These are phyloP conservation scores for Pristionchus japonicus DNA, from an alignment of 2,888 invertebrate genomes.

Conservation along the genomic window DNA sequence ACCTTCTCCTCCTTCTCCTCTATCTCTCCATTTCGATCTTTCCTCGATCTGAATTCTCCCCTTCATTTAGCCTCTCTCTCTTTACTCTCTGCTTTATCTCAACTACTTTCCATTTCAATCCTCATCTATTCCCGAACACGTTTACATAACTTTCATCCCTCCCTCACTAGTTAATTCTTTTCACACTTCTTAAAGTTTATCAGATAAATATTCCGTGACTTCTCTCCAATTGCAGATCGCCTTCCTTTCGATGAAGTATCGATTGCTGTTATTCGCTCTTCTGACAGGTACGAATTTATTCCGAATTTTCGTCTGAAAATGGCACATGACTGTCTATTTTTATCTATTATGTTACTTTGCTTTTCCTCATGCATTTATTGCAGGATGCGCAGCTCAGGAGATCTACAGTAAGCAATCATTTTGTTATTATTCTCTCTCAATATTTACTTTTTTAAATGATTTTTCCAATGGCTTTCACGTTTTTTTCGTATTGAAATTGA, in stretches of 20 bases:
- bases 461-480: not conserved
- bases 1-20: not conserved
- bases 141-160: not conserved
- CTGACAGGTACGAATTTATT: not conserved
- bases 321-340: not conserved
- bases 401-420: conserved; percentile 1
- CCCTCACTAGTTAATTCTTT: not conserved
- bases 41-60: not conserved
- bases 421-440: not conserved
- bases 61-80: conserved; percentile 5
- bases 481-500: not conserved
- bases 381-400: conserved; percentile 32
- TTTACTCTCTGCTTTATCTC: not conserved
- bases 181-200: not conserved
- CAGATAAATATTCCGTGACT: not conserved
- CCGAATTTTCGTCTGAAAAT: not conserved
- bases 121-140: not conserved
- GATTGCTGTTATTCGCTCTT: not conserved
- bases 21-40: conserved; percentile 29
- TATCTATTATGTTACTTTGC: not conserved
- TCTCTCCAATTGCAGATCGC: too few relatives aligned
- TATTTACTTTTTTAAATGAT: not conserved
- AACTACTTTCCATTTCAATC: conserved; percentile 4
- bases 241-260: not conserved
- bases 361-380: not conserved